These are phyloP conservation scores for Zaprionus inermis DNA, from an alignment of 1,140 invertebrate genomes.

Conservation along the genomic window DNA sequence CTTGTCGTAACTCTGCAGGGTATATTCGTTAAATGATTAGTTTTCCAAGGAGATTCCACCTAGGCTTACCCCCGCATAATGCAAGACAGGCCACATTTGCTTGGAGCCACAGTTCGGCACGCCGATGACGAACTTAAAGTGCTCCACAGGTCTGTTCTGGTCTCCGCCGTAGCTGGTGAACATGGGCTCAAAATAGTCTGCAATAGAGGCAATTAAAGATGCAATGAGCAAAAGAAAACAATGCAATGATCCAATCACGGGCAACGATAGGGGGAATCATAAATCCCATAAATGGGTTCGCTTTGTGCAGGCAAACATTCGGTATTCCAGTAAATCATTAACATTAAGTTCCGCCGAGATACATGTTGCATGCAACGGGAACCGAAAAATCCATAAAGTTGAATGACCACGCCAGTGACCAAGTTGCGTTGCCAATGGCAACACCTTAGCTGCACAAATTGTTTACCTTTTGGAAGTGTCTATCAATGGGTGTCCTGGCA, in stretches of 20 bases:
- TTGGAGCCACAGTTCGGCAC: conserved; percentile 88
- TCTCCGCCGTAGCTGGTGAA: conserved; percentile 87
- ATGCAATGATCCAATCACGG: neutral
- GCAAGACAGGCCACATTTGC: conserved; percentile 90
- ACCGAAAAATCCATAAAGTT: conserved; percentile 78
- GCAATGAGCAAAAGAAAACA: conserved; percentile 1
- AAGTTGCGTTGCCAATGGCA: conserved; percentile 39
- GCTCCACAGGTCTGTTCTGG: conserved; percentile 65
- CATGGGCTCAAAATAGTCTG: conserved; percentile 86
- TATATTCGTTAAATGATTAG: neutral
- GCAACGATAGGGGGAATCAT: neutral
- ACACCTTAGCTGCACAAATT: conserved; percentile 2
- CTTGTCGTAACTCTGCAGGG: conserved; percentile 85
- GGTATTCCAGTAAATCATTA: neutral
- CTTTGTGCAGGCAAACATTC: too few species aligned
- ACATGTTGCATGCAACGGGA: conserved; percentile 48
- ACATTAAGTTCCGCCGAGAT: conserved; percentile 33
- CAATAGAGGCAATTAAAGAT: conserved; percentile 47
- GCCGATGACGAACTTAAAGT: conserved; percentile 86
- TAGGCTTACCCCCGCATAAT: conserved; percentile 85
- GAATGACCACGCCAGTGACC: conserved; percentile 80
- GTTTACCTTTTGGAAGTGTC: conserved; percentile 15
- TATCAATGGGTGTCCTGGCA: neutral
- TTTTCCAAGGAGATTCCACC: neutral
- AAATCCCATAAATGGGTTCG: too few species aligned